Evolutionary conservation across 2,888 invertebrate genomes (phyloP), one percentile per base, ranked within the genome.

Genomic region (Heteromyza rotundicornis): DNA sequence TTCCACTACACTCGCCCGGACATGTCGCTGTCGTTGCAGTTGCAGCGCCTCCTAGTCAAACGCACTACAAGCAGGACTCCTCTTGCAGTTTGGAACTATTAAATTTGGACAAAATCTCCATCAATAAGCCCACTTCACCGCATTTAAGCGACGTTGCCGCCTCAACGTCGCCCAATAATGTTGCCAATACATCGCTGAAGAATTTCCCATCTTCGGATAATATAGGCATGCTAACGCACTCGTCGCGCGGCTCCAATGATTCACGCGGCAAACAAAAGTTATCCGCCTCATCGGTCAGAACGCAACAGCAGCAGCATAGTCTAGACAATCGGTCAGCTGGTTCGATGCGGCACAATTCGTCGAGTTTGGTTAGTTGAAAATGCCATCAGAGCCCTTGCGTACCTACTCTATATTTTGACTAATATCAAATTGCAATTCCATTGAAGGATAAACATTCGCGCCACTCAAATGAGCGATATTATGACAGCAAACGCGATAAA

Each of bases 241-340:
- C 79, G 1, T 79, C 79, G 22, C 70, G 79, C 16, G 76, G 79
- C n/a, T 80, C 80, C 10, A 80, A 76, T 54, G 79, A 79, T 54
- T 79, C 79, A 14, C 14, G 77, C 62, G 51, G 68, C 36, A 71
- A 70, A 47, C 68, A 66, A 20, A 68, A 67, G 51, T 56, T 63
- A 12, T n/a, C 40, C 2, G 7, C 71, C 76, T 10, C 74, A 70
- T 62, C 76, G 76, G 12, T 69, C 68, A 59, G 64, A 57, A 58
- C 65, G 5, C 64, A 64, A 47, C 61, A 57, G 24, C 36, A 22
- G 16, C 12, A 49, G 20, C 57, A 61, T 22, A 59, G 27, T 59
- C 67, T 67, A 44, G 70, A 70, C 50, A 65, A 58, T 19, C 68
- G 59, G 70, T 70, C 27, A 60, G 70, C 62, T n/a, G 68, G 74